Evolutionary conservation across 2,113 vertebrate species (phyloP), one percentile per base, ranked within the genome.

Genomic region (Pundamilia nyererei): DNA sequence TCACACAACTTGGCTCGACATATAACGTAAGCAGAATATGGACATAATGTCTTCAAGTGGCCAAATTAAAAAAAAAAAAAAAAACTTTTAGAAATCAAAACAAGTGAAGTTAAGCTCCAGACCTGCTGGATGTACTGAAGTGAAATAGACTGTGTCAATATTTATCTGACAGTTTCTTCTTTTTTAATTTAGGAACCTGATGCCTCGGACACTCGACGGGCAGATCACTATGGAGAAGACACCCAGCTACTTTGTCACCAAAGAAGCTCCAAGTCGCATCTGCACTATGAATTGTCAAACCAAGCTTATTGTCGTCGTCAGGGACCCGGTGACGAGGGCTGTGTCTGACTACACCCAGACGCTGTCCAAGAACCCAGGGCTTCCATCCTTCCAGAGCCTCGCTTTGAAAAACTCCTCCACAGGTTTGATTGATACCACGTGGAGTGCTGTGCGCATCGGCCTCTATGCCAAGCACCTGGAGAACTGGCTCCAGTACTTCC

Each of bases 181-280:
- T 51, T 55, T 93, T 75, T 77, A 19, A 42, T 83, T 11, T 83
- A 99, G 98, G 91, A 97, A 95, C 93, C 93, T 99, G 92, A 99
- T 99, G 98, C 98, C 98, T 0, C 95, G 97, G 17, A 98, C 98
- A 0, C 94, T 98, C 79, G 98, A 98, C 0, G 98, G 98, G 0
- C 98, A 99, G 94, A 97, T 99, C 93, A 99, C 98, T 38, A 97
- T 99, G 97, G 98, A 99, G 97, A 99, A 99, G 93, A 98, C 98
- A 0, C 98, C 98, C 42, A 99, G 98, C 94, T 99, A 99, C 94
- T 99, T 98, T 0, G 98, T 99, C 45, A 99, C 98, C 3, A 97
- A 96, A 60, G 98, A 99, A 90, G 97, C 97, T 1, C 98, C 98
- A 0, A 53, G 84, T 51, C 97, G 98, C 17, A 97, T 99, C 93